These are phyloP conservation scores for Cuniculus paca DNA, from an alignment of 2,797 vertebrate species.

Conservation along the genomic window DNA sequence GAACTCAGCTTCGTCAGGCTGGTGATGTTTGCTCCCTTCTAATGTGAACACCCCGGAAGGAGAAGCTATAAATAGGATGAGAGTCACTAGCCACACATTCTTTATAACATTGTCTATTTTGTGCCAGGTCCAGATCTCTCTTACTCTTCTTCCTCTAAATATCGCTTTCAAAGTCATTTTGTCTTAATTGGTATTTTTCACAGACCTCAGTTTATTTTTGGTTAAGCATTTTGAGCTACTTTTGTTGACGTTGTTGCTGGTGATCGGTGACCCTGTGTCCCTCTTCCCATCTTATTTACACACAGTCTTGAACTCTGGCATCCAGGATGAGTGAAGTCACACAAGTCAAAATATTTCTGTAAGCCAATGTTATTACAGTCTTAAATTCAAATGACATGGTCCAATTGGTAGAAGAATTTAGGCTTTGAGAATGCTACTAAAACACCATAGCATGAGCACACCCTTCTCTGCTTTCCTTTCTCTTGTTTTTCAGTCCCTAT, in stretches of 20 bases:
- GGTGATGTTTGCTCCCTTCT: not conserved
- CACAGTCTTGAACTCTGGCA: slow-evolving; percentile 72
- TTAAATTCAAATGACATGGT: slow-evolving; percentile 74
- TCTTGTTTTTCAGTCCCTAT: slow-evolving; percentile 71
- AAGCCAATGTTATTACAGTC: slow-evolving; percentile 67
- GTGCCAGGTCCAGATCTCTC: not conserved
- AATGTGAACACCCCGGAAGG: not conserved
- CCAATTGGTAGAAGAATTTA: slow-evolving; percentile 59
- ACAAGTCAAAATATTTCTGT: slow-evolving; percentile 68
- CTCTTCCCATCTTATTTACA: slow-evolving; percentile 43
- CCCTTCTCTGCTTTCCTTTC: slow-evolving; percentile 59
- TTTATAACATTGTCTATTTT: not conserved
- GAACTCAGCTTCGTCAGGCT: not conserved
- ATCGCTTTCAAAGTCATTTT: slow-evolving; percentile 26
- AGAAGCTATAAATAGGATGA: not conserved
- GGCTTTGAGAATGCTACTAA: slow-evolving; percentile 65
- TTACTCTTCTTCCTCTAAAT: not conserved
- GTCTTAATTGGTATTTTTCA: slow-evolving; percentile 8
- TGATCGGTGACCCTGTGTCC: not conserved
- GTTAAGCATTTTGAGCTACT: not conserved
- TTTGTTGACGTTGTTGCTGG: not conserved
- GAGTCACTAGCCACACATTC: not conserved
- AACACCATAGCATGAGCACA: slow-evolving; percentile 56
- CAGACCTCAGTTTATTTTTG: not conserved
- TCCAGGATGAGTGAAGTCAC: slow-evolving; percentile 61